Conservation (phyloP, 2,113 vertebrate species). For the Platycercus adscitus region DNA sequence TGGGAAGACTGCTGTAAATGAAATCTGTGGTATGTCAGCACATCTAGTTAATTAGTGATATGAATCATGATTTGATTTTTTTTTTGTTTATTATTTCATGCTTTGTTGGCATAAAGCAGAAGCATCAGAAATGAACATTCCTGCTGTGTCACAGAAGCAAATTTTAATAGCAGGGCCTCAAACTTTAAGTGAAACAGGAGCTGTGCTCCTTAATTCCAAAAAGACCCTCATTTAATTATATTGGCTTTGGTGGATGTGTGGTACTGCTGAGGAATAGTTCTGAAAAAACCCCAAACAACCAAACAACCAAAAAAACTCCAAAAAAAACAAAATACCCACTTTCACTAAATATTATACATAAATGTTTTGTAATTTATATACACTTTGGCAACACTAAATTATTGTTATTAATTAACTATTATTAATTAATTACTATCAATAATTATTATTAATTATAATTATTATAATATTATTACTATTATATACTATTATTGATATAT, state of each 20-base stretch:
- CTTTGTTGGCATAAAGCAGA: not conserved
- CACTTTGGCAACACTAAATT: not conserved
- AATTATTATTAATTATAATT: no score
- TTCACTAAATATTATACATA: not conserved
- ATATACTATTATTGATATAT: no score
- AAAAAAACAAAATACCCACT: not conserved
- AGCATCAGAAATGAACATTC: not conserved
- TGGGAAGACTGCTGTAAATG: not conserved
- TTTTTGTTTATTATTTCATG: conserved; percentile 28
- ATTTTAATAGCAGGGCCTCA: not conserved
- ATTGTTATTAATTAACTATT: no score
- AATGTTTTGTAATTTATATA: not conserved
- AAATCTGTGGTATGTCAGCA: not conserved
- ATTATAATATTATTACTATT: no score
- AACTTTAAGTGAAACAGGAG: not conserved
- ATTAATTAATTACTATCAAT: no score
- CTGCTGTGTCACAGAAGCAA: not conserved
- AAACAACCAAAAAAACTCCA: not conserved
- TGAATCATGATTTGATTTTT: not conserved
- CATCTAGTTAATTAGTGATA: not conserved
- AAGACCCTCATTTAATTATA: accelerated
- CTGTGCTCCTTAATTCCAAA: not conserved
- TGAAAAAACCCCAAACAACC: not conserved
- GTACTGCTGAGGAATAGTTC: not conserved
- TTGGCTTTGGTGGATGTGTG: not conserved